Evolutionary conservation across 2,888 invertebrate species (phyloP).

Genomic region (Catocala sponsa): DNA sequence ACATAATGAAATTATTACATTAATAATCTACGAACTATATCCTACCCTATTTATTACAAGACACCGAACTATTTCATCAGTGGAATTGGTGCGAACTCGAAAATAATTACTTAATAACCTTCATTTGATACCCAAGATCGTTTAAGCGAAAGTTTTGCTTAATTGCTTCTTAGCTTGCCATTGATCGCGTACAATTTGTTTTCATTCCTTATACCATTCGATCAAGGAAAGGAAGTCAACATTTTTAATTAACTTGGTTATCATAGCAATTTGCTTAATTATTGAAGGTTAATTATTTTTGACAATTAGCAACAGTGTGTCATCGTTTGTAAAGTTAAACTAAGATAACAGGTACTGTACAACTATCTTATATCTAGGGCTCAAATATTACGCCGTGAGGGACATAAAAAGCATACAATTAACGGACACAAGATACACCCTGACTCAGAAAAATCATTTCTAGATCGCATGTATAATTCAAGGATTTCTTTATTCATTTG

Average conservation of each 20-base stretch:
- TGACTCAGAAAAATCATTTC: too few species aligned
- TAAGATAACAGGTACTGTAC: too few species aligned
- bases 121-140: conserved; percentile 48
- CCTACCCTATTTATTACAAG: conserved; percentile 13
- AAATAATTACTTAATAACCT: conserved; percentile 61
- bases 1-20: too few species aligned
- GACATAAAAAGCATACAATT: too few species aligned
- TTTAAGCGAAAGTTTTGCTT: conserved; percentile 56
- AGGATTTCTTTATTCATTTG: too few species aligned
- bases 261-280: not conserved
- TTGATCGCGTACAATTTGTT: conserved; percentile 59
- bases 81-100: conserved; percentile 37
- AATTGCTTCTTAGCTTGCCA: conserved; percentile 59
- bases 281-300: not conserved
- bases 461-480: too few species aligned
- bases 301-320: not conserved
- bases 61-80: conserved; percentile 35
- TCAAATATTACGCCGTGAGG: too few species aligned
- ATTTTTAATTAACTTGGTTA: conserved; percentile 43
- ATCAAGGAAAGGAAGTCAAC: conserved; percentile 38
- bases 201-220: conserved; percentile 53
- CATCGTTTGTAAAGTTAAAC: too few species aligned
- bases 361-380: too few species aligned
- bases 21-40: not conserved
- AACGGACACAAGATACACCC: too few species aligned